A percentile compares a stretch with the other conserved stretches of the same genome.
Evolutionary conservation across 2,888 invertebrate genomes (phyloP).

Genomic region (Mythimna vitellina): DNA sequence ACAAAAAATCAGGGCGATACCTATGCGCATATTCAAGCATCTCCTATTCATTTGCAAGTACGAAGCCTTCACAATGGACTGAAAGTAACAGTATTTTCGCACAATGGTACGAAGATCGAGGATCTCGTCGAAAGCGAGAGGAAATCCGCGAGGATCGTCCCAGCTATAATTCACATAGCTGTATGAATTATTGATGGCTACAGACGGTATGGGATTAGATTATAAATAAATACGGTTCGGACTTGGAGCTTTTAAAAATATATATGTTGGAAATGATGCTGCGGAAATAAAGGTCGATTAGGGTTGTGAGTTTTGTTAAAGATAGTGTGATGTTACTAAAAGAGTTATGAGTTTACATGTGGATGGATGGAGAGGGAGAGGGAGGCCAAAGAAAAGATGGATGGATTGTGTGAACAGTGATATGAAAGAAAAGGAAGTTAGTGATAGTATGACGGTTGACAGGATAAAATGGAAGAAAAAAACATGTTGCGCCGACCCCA

Average conservation of each 20-base stretch:
- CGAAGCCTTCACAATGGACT: constrained; percentile 43
- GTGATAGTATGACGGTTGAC: too few species aligned
- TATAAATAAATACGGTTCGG: constrained; percentile 65
- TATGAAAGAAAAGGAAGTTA: too few species aligned
- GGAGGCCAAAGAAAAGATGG: too few species aligned
- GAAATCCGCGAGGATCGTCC: constrained; percentile 79
- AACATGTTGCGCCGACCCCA: too few species aligned
- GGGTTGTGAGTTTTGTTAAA: constrained; percentile 10
- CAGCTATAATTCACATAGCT: constrained; percentile 78
- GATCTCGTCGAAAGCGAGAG: constrained; percentile 71
- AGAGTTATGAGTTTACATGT: too few species aligned
- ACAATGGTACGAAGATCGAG: constrained; percentile 57
- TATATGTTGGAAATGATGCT: constrained; percentile 34
- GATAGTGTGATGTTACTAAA: too few species aligned
- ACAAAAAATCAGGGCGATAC: constrained; percentile 49
- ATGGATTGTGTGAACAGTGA: too few species aligned
- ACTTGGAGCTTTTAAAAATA: constrained; percentile 48
- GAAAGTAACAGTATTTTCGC: constrained; percentile 55
- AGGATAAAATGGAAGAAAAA: too few species aligned
- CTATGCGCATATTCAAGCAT: constrained; percentile 57
- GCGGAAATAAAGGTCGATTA: constrained; percentile 38
- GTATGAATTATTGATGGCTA: constrained; percentile 85
- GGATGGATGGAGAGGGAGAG: too few species aligned
- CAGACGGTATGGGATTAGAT: constrained; percentile 64
- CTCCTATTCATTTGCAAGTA: constrained; percentile 50